Evolutionary conservation across 2,888 invertebrate genomes (phyloP).

Genomic region (Ennomos erosarius): DNA sequence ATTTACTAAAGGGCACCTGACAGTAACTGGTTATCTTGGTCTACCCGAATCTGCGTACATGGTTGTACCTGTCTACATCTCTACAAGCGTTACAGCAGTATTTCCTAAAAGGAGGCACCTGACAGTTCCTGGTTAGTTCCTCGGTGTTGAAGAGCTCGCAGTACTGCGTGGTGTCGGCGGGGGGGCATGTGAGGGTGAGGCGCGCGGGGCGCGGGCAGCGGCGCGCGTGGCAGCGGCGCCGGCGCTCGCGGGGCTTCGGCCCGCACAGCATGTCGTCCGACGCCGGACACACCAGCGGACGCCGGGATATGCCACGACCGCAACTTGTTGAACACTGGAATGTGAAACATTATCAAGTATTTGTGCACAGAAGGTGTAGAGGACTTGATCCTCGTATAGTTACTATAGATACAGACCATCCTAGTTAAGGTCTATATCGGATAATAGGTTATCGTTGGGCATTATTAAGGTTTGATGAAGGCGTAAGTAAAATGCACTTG

Average conservation of each 20-base stretch:
- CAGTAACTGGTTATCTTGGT: no score
- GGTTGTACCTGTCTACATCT: slow-evolving; percentile 44
- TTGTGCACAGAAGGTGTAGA: no score
- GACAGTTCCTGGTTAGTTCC: slow-evolving; percentile 82
- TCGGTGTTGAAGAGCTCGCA: slow-evolving; percentile 74
- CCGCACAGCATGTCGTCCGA: slow-evolving; percentile 82
- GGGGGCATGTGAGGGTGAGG: slow-evolving; percentile 53
- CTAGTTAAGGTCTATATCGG: no score
- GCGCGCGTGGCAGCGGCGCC: slow-evolving; percentile 81
- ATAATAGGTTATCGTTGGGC: no score
- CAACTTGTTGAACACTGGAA: slow-evolving; percentile 87
- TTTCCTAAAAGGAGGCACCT: slow-evolving; percentile 82
- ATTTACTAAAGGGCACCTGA: no score
- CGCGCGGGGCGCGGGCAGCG: slow-evolving; percentile 47
- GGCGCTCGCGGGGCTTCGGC: slow-evolving; percentile 77
- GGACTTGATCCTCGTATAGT: no score
- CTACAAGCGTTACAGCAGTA: slow-evolving; percentile 86
- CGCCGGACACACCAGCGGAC: slow-evolving; percentile 83
- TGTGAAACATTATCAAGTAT: slow-evolving; percentile 2
- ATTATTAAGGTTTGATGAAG: no score
- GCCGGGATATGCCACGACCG: slow-evolving; percentile 83
- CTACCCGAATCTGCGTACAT: slow-evolving; percentile 10
- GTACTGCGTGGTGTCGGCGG: slow-evolving; percentile 73
- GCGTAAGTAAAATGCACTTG: no score
- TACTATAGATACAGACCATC: no score